phyloP scores from a whole-genome alignment of 2,113 vertebrate species.

The Vidua macroura region DNA sequence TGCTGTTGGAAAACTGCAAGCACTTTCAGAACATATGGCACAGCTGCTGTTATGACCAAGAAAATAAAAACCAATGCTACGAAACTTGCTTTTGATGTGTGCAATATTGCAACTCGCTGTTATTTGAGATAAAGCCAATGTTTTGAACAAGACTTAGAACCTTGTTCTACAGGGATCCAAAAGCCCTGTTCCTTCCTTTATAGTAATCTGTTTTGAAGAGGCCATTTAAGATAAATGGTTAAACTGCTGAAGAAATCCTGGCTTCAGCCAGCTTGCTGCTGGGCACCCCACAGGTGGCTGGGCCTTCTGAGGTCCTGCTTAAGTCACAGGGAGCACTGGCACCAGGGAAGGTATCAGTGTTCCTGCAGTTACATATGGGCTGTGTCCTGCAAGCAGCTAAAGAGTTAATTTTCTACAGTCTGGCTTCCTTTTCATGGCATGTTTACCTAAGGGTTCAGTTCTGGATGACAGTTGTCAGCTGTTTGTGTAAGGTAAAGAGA shows the following conservation, averaged over 20 bases:
- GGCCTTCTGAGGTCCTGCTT: neutral
- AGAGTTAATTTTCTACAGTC: neutral
- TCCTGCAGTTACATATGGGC: neutral
- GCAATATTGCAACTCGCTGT: neutral
- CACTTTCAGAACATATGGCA: neutral
- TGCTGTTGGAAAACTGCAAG: neutral
- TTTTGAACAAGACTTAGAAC: neutral
- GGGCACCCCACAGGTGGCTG: neutral
- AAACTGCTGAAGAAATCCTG: neutral
- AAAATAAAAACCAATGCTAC: neutral
- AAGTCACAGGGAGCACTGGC: neutral
- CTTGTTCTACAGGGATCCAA: neutral
- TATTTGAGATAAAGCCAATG: neutral
- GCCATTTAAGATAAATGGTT: neutral
- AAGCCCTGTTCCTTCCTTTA: neutral
- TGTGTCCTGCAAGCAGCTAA: neutral
- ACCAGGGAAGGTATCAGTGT: neutral
- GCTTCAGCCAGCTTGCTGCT: neutral
- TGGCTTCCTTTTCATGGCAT: neutral
- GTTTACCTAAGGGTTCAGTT: neutral
- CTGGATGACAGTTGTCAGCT: neutral
- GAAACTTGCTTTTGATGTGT: conserved; percentile 13
- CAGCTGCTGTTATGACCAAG: neutral
- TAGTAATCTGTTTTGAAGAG: neutral
- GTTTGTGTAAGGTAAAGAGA: neutral